A percentile compares a stretch with the other conserved stretches of the same genome.
phyloP scores from a whole-genome alignment of 2,797 vertebrate genomes.

The Eupleurogrammus muticus region DNA sequence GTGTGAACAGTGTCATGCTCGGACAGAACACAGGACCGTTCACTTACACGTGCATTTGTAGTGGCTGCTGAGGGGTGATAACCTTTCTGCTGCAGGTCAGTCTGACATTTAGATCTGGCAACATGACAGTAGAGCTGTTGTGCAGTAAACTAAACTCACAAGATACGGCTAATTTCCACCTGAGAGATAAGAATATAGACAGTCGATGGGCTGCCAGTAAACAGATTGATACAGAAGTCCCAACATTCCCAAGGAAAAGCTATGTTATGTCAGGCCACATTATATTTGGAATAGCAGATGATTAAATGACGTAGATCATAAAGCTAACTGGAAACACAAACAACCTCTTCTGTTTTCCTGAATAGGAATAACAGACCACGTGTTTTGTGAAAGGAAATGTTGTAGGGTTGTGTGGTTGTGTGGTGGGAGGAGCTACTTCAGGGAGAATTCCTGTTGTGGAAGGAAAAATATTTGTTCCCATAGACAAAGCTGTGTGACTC shows the following conservation, averaged over 20 bases:
- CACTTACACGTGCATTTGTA: not conserved
- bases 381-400: too few relatives aligned
- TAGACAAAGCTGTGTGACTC: too few relatives aligned
- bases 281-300: too few relatives aligned
- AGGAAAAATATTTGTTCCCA: too few relatives aligned
- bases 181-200: not conserved
- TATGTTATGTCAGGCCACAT: not conserved
- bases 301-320: not conserved
- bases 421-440: too few relatives aligned
- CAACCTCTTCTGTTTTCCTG: not conserved
- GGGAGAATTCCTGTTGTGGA: too few relatives aligned
- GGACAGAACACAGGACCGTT: not conserved
- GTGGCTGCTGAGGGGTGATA: constrained; percentile 14
- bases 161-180: not conserved
- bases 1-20: not conserved
- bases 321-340: not conserved
- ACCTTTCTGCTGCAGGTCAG: constrained; percentile 28
- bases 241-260: not conserved
- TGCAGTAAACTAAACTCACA: constrained; percentile 26
- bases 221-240: not conserved
- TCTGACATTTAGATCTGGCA: constrained; percentile 34
- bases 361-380: not conserved
- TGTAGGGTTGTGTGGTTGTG: too few relatives aligned
- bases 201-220: not conserved
- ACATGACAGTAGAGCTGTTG: constrained; percentile 16